These are phyloP conservation scores for Macroteleia sp. DNA, from an alignment of 2,888 invertebrate species.

Conservation along the genomic window DNA sequence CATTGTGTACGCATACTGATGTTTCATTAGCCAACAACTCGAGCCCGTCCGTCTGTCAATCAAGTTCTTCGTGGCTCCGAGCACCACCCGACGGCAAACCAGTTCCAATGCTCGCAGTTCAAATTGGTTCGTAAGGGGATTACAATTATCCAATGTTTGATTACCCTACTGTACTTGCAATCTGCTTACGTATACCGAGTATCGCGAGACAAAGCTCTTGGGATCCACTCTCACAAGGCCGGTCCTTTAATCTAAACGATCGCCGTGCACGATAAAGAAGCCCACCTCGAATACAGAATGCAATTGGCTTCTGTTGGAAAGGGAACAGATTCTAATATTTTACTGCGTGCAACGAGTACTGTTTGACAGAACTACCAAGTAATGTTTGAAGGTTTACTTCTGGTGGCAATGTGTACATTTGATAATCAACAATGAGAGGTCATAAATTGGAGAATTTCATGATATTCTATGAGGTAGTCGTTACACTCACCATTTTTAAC, in stretches of 20 bases:
- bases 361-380: too few species aligned
- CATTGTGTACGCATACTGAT: constrained; percentile 80
- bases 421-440: constrained; percentile 13
- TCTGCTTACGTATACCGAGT: constrained; percentile 65
- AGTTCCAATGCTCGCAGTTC: constrained; percentile 65
- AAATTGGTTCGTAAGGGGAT: constrained; percentile 77
- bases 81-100: constrained; percentile 42
- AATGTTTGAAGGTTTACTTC: constrained; percentile 29
- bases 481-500: too few species aligned
- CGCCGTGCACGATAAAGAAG: constrained; percentile 21
- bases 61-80: constrained; percentile 74
- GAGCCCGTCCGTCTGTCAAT: constrained; percentile 79
- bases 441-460: too few species aligned
- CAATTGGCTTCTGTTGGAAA: too few species aligned
- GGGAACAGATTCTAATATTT: too few species aligned
- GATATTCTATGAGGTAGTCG: too few species aligned
- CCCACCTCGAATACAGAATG: background rate
- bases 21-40: constrained; percentile 82
- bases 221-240: constrained; percentile 22
- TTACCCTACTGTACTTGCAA: constrained; percentile 74
- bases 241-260: constrained; percentile 47
- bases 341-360: too few species aligned
- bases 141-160: constrained; percentile 77
- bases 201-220: constrained; percentile 46
- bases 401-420: constrained; percentile 16